A percentile compares a stretch with the other conserved stretches of the same genome.
These are phyloP conservation scores for Sarcophilus harrisii DNA, from an alignment of 2,797 vertebrate genomes.

Conservation along the genomic window DNA sequence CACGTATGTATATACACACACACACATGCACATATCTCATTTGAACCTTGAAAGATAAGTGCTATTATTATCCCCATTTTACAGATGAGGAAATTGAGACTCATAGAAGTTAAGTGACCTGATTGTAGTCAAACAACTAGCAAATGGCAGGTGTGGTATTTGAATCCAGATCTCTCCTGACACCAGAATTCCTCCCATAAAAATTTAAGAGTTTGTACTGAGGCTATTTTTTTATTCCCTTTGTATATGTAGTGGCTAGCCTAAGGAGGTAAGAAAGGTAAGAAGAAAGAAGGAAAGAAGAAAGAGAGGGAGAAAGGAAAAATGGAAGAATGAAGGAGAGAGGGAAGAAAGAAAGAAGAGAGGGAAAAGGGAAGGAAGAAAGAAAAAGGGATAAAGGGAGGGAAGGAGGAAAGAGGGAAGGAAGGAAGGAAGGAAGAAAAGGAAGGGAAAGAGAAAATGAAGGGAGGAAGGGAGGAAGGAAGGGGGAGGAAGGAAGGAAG, in stretches of 20 bases:
- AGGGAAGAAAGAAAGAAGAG: not conserved
- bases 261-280: not conserved
- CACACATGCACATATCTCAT: not conserved
- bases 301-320: no score
- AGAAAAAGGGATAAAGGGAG: no score
- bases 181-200: not conserved
- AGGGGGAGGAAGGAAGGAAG: not conserved
- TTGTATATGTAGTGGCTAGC: not conserved
- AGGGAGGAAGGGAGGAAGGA: not conserved
- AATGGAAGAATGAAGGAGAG: no score
- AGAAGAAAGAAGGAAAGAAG: no score
- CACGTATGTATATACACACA: no score
- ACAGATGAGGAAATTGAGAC: not conserved
- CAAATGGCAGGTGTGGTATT: not conserved
- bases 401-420: fast-evolving
- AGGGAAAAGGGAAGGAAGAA: no score
- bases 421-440: not conserved
- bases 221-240: not conserved
- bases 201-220: not conserved
- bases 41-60: not conserved
- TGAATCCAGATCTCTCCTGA: not conserved
- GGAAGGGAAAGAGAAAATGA: not conserved
- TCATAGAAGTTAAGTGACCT: not conserved
- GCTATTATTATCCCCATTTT: not conserved
- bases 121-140: not conserved